These are phyloP conservation scores for Diabrotica virgifera DNA, from an alignment of 1,140 invertebrate genomes.

Conservation along the genomic window DNA sequence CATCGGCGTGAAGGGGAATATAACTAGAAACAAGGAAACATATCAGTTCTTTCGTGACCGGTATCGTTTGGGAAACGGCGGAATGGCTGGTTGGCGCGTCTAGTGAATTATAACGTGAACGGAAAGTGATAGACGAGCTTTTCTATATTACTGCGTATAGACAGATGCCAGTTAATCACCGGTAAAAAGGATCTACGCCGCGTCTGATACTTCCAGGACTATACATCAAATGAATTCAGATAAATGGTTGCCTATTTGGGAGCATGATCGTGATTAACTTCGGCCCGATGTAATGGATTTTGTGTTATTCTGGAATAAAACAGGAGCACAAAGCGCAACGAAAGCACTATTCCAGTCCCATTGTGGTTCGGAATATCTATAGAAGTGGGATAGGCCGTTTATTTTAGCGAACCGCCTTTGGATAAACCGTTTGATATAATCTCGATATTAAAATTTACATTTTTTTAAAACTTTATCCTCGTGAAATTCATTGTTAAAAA, in stretches of 20 bases:
- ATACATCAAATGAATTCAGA: constrained; percentile 19
- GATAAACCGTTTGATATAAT: too few relatives aligned
- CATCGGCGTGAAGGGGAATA: neutral
- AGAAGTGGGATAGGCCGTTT: neutral
- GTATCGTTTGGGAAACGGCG: neutral
- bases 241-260: constrained; percentile 17
- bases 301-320: constrained; percentile 3
- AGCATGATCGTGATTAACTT: constrained; percentile 17
- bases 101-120: constrained; percentile 11
- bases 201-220: constrained; percentile 14
- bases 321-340: constrained; percentile 1
- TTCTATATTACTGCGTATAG: constrained; percentile 15
- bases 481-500: too few relatives aligned
- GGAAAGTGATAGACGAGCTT: constrained; percentile 11
- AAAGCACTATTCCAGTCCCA: constrained; percentile 1
- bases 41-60: neutral
- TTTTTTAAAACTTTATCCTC: too few relatives aligned
- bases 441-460: too few relatives aligned
- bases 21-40: neutral
- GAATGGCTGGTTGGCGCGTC: neutral
- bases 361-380: neutral
- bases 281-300: constrained; percentile 12
- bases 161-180: constrained; percentile 19
- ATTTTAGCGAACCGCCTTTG: neutral
- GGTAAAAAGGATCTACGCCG: constrained; percentile 17